Evolutionary conservation across 2,888 invertebrate species (phyloP).

Genomic region (Diarsia brunnea): DNA sequence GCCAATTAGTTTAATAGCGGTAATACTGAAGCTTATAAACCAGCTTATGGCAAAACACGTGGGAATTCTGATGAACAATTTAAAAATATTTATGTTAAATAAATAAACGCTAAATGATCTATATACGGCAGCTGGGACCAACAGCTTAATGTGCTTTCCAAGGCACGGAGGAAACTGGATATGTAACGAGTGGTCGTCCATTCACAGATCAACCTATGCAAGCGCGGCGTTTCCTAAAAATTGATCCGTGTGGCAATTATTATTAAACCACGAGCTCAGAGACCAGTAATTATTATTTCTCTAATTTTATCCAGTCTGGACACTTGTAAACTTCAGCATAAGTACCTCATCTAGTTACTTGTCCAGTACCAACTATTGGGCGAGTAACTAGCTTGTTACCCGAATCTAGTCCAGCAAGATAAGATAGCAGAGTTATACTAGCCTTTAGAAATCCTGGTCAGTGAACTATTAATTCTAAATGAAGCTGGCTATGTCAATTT

Average conservation of each 20-base stretch:
- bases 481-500: not conserved
- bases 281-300: not conserved
- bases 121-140: no score
- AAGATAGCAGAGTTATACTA: not conserved
- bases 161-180: no score
- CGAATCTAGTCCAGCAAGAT: not conserved
- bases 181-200: no score
- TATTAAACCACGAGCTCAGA: no score
- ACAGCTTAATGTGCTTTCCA: no score
- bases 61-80: not conserved
- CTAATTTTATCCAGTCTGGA: not conserved
- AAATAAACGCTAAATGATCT: no score
- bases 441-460: not conserved
- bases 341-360: not conserved
- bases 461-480: conserved; percentile 1
- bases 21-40: conserved; percentile 8
- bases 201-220: no score
- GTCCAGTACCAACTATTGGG: not conserved
- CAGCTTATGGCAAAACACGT: not conserved
- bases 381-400: not conserved
- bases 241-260: no score
- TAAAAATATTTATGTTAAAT: no score
- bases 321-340: not conserved
- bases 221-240: no score
- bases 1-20: not conserved